Conservation (phyloP, 2,888 invertebrate genomes). For the Crocallis elinguaria region DNA sequence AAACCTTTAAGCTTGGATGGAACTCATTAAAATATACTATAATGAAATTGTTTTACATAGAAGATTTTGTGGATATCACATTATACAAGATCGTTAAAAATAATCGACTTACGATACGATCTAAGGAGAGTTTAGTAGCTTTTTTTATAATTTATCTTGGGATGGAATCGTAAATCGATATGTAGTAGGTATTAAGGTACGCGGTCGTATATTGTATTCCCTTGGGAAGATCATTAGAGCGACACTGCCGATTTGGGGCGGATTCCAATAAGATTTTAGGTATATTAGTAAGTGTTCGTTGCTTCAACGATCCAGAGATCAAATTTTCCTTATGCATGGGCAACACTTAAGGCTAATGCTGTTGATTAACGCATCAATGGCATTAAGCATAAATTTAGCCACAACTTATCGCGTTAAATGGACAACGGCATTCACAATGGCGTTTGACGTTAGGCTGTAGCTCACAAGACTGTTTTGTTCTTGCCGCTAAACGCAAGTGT, state of each 20-base stretch:
- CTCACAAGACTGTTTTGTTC: no score
- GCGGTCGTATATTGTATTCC: constrained; percentile 11
- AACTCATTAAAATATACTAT: constrained; percentile 22
- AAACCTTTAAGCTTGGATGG: constrained; percentile 21
- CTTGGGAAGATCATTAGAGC: constrained; percentile 15
- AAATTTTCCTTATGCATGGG: no score
- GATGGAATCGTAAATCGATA: constrained; percentile 6
- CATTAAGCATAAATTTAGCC: no score
- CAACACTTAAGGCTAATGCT: no score
- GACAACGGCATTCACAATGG: no score
- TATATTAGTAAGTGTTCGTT: not conserved
- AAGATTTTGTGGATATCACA: not conserved
- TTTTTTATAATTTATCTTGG: constrained; percentile 5
- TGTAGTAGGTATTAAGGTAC: constrained; percentile 1
- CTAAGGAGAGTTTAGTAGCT: not conserved
- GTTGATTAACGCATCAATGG: no score
- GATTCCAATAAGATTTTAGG: constrained; percentile 42
- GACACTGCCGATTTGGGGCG: constrained; percentile 39
- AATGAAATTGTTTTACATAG: constrained; percentile 13
- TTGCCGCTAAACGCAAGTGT: no score
- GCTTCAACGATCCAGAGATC: not conserved
- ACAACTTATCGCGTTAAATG: no score
- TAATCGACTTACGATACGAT: not conserved
- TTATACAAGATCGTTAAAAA: constrained; percentile 4
- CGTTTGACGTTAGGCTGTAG: no score